Base-by-base conservation (phyloP, 92 coral and sea anemone genomes). In the Porites divaricata region DNA sequence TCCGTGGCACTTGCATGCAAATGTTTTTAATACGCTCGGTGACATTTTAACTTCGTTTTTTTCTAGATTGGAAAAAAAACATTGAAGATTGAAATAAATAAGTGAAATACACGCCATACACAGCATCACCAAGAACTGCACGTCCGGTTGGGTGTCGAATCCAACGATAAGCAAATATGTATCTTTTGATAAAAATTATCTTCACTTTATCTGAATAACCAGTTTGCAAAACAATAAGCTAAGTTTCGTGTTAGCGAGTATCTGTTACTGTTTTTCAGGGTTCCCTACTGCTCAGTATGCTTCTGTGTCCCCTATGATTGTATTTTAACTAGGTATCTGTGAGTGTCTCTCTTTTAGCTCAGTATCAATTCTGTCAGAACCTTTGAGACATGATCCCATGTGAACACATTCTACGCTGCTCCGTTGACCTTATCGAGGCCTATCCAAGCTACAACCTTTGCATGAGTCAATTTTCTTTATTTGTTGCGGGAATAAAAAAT, bases 131-230 rank as follows among this genome's bases (percentile, higher is more conserved):
- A 54, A 54, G 59, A 54, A 15, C 59, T 15, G 15, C 59, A 54
- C 15, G 59, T 11, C 59, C 59, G 14, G 15, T 8, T 8, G 19
- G 9, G 23, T 35, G 56, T n/a, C 77, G 14, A 61, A 61, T 50
- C 61, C 13, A 73, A 20, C 45, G 62, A 73, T 51, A 73, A 17
- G 22, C 77, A 52, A 52, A 14, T 73, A 45, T 73, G 63, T 51
- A 51, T 73, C 19, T 8, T 73, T 73, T 73, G 77, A 73, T 51
- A 51, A 50, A 9, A n/a, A 19, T n/a, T 73, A 73, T 73, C 77
- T 16, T 2, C 9, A 17, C 83, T 56, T 78, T 78, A 63, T 78
- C 72, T 22, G 59, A 15, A 53, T 2, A 78, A 50, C 61, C 41
- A 35, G 9, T 78, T 49, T 21, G 26, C 67, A 49, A 68, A 53